Conservation (phyloP, 2,113 vertebrate species). For the Triplophysa rosa region DNA sequence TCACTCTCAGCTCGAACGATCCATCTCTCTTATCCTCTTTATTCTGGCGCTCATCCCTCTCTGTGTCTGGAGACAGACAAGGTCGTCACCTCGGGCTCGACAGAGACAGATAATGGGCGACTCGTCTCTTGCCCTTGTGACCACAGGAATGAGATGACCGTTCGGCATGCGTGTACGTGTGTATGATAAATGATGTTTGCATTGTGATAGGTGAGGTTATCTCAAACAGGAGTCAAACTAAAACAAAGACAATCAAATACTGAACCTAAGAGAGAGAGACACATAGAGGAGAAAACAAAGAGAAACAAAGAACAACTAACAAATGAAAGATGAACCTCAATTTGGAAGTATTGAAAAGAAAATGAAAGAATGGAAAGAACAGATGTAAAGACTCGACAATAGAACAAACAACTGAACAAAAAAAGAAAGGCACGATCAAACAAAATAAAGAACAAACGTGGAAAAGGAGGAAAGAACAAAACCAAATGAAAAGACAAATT, state of each 20-base stretch:
- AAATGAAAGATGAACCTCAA: not conserved
- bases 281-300: not conserved
- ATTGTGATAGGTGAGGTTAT: not conserved
- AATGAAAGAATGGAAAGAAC: not conserved
- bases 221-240: constrained; percentile 10
- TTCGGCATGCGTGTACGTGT: not conserved
- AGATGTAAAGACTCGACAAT: not conserved
- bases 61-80: constrained; percentile 9
- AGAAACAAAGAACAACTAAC: not conserved
- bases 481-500: not conserved
- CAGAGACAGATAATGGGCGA: not conserved
- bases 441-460: not conserved
- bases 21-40: constrained; percentile 40
- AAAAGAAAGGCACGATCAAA: not conserved
- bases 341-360: not conserved
- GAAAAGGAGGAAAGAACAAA: not conserved
- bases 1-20: constrained; percentile 30
- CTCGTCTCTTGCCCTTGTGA: constrained; percentile 16
- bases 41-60: constrained; percentile 1
- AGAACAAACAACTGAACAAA: not conserved
- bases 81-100: constrained; percentile 32
- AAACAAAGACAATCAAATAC: constrained; percentile 6
- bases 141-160: not conserved
- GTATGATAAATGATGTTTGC: constrained; percentile 25
- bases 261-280: not conserved